A percentile compares a stretch with the other conserved stretches of the same genome.
These are phyloP conservation scores for Brotula barbata DNA, from an alignment of 2,797 vertebrate species.

Conservation along the genomic window DNA sequence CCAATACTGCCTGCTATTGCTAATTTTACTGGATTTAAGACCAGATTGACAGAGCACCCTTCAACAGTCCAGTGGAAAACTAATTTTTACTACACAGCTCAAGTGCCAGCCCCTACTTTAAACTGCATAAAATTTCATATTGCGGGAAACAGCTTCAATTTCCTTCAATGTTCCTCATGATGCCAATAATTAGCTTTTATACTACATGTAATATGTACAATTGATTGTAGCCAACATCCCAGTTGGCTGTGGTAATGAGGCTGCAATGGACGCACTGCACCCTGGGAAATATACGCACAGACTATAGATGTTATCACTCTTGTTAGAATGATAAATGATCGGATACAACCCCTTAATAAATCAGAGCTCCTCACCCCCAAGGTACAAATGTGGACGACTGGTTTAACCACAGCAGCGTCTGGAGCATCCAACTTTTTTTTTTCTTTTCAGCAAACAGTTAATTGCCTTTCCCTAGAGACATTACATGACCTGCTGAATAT, in stretches of 20 bases:
- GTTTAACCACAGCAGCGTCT: conserved; percentile 13
- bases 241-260: conserved; percentile 29
- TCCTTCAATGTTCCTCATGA: conserved; percentile 34
- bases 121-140: conserved; percentile 31
- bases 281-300: conserved; percentile 49
- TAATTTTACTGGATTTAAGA: conserved; percentile 10
- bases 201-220: conserved; percentile 36
- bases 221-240: conserved; percentile 49
- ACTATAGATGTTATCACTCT: conserved; percentile 16
- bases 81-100: background rate
- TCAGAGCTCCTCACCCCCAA: conserved; percentile 25
- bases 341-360: conserved; percentile 39
- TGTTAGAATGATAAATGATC: conserved; percentile 54
- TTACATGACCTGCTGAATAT: conserved; percentile 7
- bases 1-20: background rate
- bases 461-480: conserved; percentile 7
- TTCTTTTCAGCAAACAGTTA: background rate
- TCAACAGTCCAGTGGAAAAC: conserved; percentile 7
- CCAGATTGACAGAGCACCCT: conserved; percentile 10
- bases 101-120: conserved; percentile 18
- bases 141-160: conserved; percentile 39
- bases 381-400: conserved; percentile 31
- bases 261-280: conserved; percentile 28
- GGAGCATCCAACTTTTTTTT: too few relatives aligned
- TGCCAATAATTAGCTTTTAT: conserved; percentile 43